Conservation (phyloP, 2,888 invertebrate genomes). For the Trachelus iudaicus region DNA sequence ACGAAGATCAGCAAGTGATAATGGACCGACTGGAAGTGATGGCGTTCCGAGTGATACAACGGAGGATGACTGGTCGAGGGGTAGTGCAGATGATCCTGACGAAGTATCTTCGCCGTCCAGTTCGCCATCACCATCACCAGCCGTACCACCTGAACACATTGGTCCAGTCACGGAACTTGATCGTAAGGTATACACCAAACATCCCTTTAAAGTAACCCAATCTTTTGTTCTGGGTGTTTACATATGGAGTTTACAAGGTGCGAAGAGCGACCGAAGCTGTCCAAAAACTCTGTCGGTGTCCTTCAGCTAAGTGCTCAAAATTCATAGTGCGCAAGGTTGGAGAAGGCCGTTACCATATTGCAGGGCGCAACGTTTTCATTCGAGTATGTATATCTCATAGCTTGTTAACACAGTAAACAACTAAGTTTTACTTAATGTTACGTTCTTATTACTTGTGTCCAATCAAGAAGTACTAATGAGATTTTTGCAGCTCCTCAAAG, state of each 20-base stretch:
- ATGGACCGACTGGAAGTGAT: slow-evolving; percentile 67
- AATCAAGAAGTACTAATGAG: not conserved
- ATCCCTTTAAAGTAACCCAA: no score
- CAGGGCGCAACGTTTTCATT: slow-evolving; percentile 87
- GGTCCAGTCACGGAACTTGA: slow-evolving; percentile 74
- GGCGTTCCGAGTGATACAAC: slow-evolving; percentile 73
- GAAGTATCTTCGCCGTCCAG: slow-evolving; percentile 63
- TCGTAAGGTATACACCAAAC: slow-evolving; percentile 65
- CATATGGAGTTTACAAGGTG: slow-evolving; percentile 39
- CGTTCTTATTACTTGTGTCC: no score
- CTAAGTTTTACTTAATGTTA: no score
- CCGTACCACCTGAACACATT: slow-evolving; percentile 59
- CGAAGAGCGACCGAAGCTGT: slow-evolving; percentile 72
- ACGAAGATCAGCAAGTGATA: slow-evolving; percentile 61
- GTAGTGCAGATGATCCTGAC: slow-evolving; percentile 76
- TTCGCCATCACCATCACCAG: slow-evolving; percentile 49
- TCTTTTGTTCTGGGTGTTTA: no score
- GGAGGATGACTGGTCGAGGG: slow-evolving; percentile 80
- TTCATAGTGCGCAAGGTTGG: slow-evolving; percentile 83
- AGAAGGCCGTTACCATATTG: slow-evolving; percentile 88
- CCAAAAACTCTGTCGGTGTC: slow-evolving; percentile 80
- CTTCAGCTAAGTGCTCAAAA: slow-evolving; percentile 77
- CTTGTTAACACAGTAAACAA: no score
- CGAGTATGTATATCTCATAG: slow-evolving; percentile 71
- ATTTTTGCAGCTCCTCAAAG: slow-evolving; percentile 80